These are phyloP conservation scores for Lithobius niger DNA, from an alignment of 1,140 invertebrate genomes.

Conservation along the genomic window DNA sequence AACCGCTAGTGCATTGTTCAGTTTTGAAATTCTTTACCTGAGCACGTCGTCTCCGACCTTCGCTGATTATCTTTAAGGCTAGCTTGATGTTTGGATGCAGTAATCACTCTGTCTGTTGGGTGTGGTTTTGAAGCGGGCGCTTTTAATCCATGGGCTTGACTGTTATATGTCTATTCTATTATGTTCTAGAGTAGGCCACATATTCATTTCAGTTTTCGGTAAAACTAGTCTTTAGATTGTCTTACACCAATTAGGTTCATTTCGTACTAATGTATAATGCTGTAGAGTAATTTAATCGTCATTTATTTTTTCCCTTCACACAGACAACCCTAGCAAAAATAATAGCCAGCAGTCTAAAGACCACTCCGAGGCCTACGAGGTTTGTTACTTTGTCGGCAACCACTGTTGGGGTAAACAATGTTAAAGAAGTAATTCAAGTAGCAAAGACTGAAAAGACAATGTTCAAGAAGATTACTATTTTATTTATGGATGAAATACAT, in stretches of 20 bases:
- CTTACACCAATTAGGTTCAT: not conserved
- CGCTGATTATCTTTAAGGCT: no score
- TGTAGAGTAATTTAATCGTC: no score
- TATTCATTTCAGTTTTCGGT: not conserved
- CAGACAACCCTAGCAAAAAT: slow-evolving; percentile 63
- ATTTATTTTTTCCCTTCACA: slow-evolving; percentile 11
- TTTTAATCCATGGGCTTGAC: not conserved
- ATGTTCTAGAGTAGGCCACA: not conserved
- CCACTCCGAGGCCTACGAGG: slow-evolving; percentile 28
- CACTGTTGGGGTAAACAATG: slow-evolving; percentile 55
- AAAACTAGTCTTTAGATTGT: not conserved
- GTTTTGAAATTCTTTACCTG: no score
- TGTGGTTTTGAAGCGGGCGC: not conserved
- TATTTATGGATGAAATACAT: slow-evolving; percentile 83
- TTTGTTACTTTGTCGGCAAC: slow-evolving; percentile 66
- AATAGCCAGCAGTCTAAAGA: slow-evolving; percentile 49
- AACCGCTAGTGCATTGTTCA: no score
- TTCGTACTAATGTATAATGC: not conserved
- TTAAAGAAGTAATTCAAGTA: slow-evolving; percentile 55
- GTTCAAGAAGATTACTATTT: slow-evolving; percentile 50
- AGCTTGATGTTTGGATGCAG: no score
- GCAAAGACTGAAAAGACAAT: slow-evolving; percentile 54
- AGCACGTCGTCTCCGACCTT: no score
- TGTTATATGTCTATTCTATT: not conserved
- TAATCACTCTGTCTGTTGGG: no score